Evolutionary conservation across 2,113 vertebrate genomes (phyloP), one percentile per base, ranked within the genome.

Genomic region (Campylorhamphus procurvoides): DNA sequence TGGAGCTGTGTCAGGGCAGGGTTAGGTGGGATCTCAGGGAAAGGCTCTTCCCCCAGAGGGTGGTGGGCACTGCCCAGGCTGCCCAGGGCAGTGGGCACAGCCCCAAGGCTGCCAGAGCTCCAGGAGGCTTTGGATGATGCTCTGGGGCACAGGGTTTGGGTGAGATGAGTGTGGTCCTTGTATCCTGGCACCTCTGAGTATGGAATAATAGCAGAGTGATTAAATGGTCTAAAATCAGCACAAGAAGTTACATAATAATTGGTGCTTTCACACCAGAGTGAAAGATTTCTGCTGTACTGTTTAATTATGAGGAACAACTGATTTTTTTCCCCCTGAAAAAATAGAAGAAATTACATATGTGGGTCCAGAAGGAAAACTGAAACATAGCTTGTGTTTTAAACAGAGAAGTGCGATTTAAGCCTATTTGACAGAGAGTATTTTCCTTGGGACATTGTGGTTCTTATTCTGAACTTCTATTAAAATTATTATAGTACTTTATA

Each of bases 251-350:
- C 67, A 37, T 33, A 50, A 63, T 87, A 95, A 97, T 94, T 87
- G 87, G 25, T 79, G 78, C 92, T 94, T 94, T 95, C 90, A 82
- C 49, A 9, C 6, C 35, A 52, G 40, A 94, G 59, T 56, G 66
- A 91, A 84, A 76, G 69, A 37, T 84, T 89, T 89, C 66, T 85
- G 66, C 49, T 25, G 53, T 37, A 47, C 66, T 78, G 37, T 82
- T 95, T 95, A 91, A 94, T 94, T 95, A 60, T 44, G 71, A 79
- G 37, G 49, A 94, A 52, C 25, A 91, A 39, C 15, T 29, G 64
- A 42, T 0, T 8, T 64, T 59, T 50, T 62, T 29, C 20, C 24
- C 28, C 12, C 13, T 29, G 23, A 42, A 33, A 75, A 28, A 46
- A 53, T 44, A 27, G 27, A 27, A 3, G 3, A 85, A 86, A 95